Evolutionary conservation across 2,797 vertebrate genomes (phyloP).

Genomic region (Diplodus sargus): DNA sequence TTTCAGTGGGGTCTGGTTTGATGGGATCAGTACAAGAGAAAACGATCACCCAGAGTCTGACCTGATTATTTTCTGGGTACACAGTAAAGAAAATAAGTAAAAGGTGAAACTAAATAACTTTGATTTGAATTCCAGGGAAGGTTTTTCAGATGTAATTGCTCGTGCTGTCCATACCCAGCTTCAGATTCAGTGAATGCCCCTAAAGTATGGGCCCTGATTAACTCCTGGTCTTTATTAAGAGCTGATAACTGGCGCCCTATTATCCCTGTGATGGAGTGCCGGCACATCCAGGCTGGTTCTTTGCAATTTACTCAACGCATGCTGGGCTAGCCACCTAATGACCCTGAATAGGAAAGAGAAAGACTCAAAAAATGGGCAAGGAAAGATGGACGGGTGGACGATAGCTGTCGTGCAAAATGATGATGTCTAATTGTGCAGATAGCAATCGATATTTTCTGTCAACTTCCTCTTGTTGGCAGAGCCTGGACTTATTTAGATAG

Average conservation of each 20-base stretch:
- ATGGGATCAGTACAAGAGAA: conserved; percentile 27
- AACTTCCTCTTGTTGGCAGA: conserved; percentile 9
- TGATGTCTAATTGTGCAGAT: conserved; percentile 22
- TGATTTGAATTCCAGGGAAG: background rate
- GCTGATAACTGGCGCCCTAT: conserved; percentile 26
- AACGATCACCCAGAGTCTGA: conserved; percentile 19
- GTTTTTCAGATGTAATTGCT: background rate
- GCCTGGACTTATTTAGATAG: conserved; percentile 24
- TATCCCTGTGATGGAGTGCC: conserved; percentile 4
- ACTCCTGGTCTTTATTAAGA: conserved; percentile 2
- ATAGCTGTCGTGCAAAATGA: conserved; percentile 9
- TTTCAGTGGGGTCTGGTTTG: conserved; percentile 22
- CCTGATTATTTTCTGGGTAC: conserved; percentile 29
- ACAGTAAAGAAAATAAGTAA: conserved; percentile 22
- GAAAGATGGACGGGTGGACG: background rate
- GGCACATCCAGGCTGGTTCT: background rate
- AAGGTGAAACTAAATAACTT: background rate
- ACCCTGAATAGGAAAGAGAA: background rate
- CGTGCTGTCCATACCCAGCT: background rate
- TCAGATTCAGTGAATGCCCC: background rate
- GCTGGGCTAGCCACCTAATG: conserved; percentile 7
- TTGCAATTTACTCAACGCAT: background rate
- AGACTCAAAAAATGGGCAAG: background rate
- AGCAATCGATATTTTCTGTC: conserved; percentile 30
- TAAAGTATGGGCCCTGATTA: conserved; percentile 21